Base-by-base conservation (phyloP, 2,113 vertebrate genomes). In the Xenus cinereus region DNA sequence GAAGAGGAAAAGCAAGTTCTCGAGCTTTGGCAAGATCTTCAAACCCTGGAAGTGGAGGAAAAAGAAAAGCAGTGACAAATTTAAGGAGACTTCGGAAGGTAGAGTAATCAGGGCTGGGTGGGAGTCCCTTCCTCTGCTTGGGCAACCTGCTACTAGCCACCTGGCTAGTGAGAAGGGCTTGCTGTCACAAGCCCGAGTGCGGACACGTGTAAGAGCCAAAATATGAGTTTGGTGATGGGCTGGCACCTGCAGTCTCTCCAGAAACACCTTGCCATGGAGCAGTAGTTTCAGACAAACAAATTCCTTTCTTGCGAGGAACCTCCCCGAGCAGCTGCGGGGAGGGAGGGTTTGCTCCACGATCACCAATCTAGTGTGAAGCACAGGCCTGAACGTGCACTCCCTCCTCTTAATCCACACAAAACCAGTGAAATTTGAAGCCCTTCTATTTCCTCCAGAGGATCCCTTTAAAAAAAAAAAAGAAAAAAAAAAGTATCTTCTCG, bases 41-140 rank as follows among this genome's bases (percentile, higher is more conserved):
- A 99, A 99, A 92, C 99, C 99, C 13, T 99, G 99, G 99, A 99
- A 99, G 96, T 99, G 99, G 99, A 98, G 99, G 95, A 99, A 99
- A 98, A 99, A 99, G 99, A 99, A 99, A 98, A 99, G 98, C 98
- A 99, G 99, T 53, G 99, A 99, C 93, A 99, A 98, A 94, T 99
- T 99, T 97, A 98, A 99, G 97, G 99, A 99, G 97, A 99, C 99
- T 21, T 99, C 99, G 35, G 99, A 99, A 99, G 99, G 99, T 99
- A 97, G 97, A 74, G 64, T 62, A 5, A 20, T 6, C 3, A 8
- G 32, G 57, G 18, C 23, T 43, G 57, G 45, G 20, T 39, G 66
- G 37, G 75, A 54, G 27, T 59, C 57, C 51, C 62, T 82, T 87
- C 23, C 48, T 85, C 33, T 1, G 0, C 46, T 39, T 45, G 51